A percentile compares a stretch with the other conserved stretches of the same genome.
phyloP scores from a whole-genome alignment of 2,888 invertebrate genomes.

The Phytoseiulus persimilis region DNA sequence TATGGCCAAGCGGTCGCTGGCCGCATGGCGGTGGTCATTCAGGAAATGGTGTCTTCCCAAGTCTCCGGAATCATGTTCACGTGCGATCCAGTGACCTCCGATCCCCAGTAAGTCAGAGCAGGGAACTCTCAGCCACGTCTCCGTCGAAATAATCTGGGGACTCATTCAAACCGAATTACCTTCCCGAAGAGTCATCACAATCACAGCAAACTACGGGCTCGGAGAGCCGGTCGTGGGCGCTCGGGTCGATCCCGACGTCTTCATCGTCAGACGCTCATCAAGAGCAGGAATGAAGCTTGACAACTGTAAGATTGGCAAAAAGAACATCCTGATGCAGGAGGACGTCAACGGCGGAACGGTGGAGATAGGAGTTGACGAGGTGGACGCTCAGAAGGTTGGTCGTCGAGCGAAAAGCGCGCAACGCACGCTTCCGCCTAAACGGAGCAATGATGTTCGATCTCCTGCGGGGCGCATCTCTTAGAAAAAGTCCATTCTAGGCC shows the following conservation, averaged over 20 bases:
- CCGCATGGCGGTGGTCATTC: constrained; percentile 69
- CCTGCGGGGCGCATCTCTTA: neutral
- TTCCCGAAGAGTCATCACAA: constrained; percentile 57
- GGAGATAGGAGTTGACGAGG: constrained; percentile 41
- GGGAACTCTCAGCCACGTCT: no score
- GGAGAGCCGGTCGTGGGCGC: constrained; percentile 78
- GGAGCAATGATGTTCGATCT: no score
- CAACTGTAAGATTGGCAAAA: constrained; percentile 48
- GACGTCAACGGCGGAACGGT: constrained; percentile 44
- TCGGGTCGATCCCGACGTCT: constrained; percentile 65
- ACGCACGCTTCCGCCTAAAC: no score
- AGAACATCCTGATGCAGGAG: constrained; percentile 53
- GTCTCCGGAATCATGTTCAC: constrained; percentile 71
- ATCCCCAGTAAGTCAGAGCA: constrained; percentile 40
- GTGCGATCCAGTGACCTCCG: constrained; percentile 60
- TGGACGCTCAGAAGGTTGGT: constrained; percentile 38
- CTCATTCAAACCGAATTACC: neutral
- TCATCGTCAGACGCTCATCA: constrained; percentile 56
- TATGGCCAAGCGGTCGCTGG: constrained; percentile 62
- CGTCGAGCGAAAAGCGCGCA: neutral
- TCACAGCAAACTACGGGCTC: constrained; percentile 72
- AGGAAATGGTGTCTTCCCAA: constrained; percentile 63
- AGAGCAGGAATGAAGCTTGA: constrained; percentile 51
- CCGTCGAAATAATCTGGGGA: no score
- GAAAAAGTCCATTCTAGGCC: no score